Evolutionary conservation across 1,140 invertebrate genomes (phyloP).

Genomic region (Planococcus citri): DNA sequence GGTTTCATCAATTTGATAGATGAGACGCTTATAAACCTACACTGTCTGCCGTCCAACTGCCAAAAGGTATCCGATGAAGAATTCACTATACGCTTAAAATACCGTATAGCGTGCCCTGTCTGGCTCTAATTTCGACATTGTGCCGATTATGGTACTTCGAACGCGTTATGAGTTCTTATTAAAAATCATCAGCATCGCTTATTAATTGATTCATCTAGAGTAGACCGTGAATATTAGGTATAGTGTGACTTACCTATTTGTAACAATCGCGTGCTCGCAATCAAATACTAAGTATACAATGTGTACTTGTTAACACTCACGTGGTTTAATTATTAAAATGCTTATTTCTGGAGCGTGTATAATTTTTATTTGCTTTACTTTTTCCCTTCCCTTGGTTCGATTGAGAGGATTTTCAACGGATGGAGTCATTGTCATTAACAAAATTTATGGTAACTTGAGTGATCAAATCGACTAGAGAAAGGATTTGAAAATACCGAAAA

Average conservation of each 20-base stretch:
- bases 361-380: too few species aligned
- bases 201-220: neutral
- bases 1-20: neutral
- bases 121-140: neutral
- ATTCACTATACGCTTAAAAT: neutral
- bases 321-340: neutral
- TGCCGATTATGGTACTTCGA: neutral
- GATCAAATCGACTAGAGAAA: too few species aligned
- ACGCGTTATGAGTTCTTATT: neutral
- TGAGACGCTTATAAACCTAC: neutral
- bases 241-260: constrained; percentile 7
- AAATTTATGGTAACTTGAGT: too few species aligned
- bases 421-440: too few species aligned
- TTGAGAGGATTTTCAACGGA: too few species aligned
- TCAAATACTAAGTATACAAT: too few species aligned
- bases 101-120: neutral
- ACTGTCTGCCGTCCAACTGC: neutral
- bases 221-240: neutral
- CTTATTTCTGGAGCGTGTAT: neutral
- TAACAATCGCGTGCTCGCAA: neutral
- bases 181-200: neutral
- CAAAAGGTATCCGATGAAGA: neutral
- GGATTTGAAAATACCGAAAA: too few species aligned
- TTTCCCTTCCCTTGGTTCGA: too few species aligned
- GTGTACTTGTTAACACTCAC: neutral